phyloP scores from a whole-genome alignment of 2,797 vertebrate species.

The Hybognathus amarus region DNA sequence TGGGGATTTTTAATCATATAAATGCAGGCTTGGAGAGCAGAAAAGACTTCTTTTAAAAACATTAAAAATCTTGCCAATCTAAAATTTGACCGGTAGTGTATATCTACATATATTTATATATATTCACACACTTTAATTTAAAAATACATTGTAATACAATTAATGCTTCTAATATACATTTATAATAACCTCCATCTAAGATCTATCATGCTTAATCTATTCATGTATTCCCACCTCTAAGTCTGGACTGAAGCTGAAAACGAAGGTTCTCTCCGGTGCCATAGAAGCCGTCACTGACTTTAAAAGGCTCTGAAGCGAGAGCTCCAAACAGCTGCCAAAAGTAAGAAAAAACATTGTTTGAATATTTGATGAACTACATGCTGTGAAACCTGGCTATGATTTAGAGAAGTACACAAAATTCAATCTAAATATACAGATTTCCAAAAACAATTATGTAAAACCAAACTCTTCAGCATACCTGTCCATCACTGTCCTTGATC shows the following conservation, averaged over 20 bases:
- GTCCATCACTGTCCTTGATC: constrained; percentile 96
- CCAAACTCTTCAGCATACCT: constrained; percentile 73
- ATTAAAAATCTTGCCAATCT: too few species aligned
- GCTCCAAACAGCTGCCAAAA: constrained; percentile 84
- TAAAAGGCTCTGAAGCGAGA: constrained; percentile 86
- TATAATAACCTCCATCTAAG: not conserved
- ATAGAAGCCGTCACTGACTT: constrained; percentile 88
- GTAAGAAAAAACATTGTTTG: constrained; percentile 8
- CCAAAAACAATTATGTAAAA: not conserved
- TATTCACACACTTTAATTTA: not conserved
- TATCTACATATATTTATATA: too few species aligned
- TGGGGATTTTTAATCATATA: too few species aligned
- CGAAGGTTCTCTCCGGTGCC: constrained; percentile 90
- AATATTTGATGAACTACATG: not conserved
- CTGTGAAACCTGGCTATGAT: not conserved
- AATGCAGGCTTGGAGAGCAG: too few species aligned
- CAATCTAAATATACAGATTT: not conserved
- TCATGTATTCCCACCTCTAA: constrained; percentile 76
- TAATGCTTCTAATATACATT: not conserved
- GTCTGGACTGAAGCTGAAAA: constrained; percentile 88
- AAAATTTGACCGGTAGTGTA: too few species aligned
- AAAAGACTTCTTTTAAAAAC: too few species aligned
- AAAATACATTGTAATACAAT: not conserved
- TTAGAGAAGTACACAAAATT: too few species aligned
- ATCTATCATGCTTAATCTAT: too few species aligned